Evolutionary conservation across 2,797 vertebrate species (phyloP), one percentile per base, ranked within the genome.

Genomic region (Serranus cabrilla): DNA sequence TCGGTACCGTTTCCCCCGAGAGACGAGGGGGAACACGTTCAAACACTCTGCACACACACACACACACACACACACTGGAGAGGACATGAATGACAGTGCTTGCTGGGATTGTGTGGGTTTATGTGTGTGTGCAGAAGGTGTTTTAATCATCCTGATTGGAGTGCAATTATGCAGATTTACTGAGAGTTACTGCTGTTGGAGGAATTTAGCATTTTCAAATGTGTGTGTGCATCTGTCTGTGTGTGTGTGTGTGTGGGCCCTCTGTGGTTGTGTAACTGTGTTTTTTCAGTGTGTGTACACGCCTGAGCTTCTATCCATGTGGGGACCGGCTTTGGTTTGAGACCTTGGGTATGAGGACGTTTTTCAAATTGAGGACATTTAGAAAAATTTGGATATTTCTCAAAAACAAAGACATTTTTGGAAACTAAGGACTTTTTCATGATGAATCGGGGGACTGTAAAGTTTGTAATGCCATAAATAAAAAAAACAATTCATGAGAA

Each of bases 101-200:
- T 51, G 27, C 16, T 55, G 59, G 20, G 58, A 21, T 8, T 18
- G 42, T 25, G 49, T 25, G 60, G 12, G 12, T 14, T 11, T 61
- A 42, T 71, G 66, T n/a, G 18, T 60, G 54, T 37, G 39, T 47
- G 23, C 23, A 25, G 42, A 50, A 39, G 57, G 57, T 54, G 58
- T 83, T 86, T 85, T 74, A 82, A 85, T 89, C 73, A 71, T 84
- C 67, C 76, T 87, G 76, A 88, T 83, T 82, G 79, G 59, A 71
- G 25, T 14, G 46, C 67, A 71, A 81, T 84, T 81, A 74, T 72
- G 34, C 77, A 79, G 84, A 78, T 82, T 71, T 58, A 71, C 23
- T 31, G 65, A 71, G 43, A 51, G 13, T 7, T 16, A 25, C 21
- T 17, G 79, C 56, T 71, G 65, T 7, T 67, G 57, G 51, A 70